Evolutionary conservation across 1,140 invertebrate genomes (phyloP), one percentile per base, ranked within the genome.

Genomic region (Nebria ingens): DNA sequence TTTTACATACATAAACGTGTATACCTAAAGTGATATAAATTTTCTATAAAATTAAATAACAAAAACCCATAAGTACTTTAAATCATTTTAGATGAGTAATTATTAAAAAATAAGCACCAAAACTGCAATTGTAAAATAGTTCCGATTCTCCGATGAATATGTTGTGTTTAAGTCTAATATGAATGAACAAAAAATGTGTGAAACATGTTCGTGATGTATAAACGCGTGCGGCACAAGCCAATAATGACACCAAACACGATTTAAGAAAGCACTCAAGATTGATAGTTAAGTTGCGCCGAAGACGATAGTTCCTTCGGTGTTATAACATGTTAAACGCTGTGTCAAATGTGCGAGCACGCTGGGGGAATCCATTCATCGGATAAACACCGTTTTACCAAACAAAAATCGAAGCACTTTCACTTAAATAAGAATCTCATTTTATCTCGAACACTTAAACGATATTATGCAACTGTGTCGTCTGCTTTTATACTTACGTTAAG

Each of bases 221-320:
- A 29, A 4, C 4, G 13, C 25, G 13, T 29, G 25, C 25, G 25
- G 40, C 40, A 45, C 40, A 45, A 45, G 40, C 40, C 17, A 45
- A 45, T 45, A 45, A 29, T 29, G 25, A 29, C 13, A 13, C 13
- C 25, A 29, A 45, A 45, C 40, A 45, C 6, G 40, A 45, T 45
- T 45, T 45, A 45, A 45, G 40, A 45, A 45, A 45, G 40, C 40
- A 45, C 40, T 45, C 15, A 45, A 45, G 40, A 45, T 45, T 45
- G 40, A 45, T 45, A 45, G 25, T 9, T 17, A 45, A 9, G 40
- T 45, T 45, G 40, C 17, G 15, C n/a, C n/a, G n/a, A 13, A 29
- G 40, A 45, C 3, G 15, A 45, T 45, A 45, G 40, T 45, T 45
- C 40, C 40, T 45, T 45, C 17, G 40, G 40, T 45, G 6, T 45